Evolutionary conservation across 92 coral and sea anemone genomes (phyloP).

Genomic region (Palythoa grandiflora): DNA sequence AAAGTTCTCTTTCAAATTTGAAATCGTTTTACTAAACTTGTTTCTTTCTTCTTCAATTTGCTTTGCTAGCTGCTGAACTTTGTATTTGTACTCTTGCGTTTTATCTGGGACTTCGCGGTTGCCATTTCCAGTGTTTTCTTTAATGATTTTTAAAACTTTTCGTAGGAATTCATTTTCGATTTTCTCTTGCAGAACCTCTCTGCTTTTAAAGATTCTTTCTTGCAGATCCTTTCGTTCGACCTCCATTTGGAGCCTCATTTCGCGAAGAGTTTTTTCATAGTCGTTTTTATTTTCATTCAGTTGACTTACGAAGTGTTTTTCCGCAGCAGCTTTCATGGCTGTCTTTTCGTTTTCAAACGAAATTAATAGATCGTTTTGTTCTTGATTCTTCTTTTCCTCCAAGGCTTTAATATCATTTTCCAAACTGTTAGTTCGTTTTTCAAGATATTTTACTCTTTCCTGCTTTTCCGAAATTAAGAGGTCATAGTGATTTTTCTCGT

Average conservation of each 20-base stretch:
- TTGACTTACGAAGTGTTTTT: constrained; percentile 52
- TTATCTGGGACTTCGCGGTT: constrained; percentile 64
- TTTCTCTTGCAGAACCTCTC: constrained; percentile 68
- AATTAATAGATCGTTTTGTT: constrained; percentile 41
- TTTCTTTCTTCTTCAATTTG: constrained; percentile 51
- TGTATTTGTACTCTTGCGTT: constrained; percentile 66
- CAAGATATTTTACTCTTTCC: constrained; percentile 63
- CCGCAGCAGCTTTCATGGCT: constrained; percentile 45
- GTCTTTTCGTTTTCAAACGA: constrained; percentile 52
- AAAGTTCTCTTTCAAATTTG: constrained; percentile 57
- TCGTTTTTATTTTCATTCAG: constrained; percentile 58
- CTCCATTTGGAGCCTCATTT: constrained; percentile 63
- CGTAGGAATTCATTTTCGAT: constrained; percentile 72
- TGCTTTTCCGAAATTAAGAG: constrained; percentile 52
- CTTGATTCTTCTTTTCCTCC: constrained; percentile 44
- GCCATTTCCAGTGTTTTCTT: constrained; percentile 51
- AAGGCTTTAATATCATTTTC: constrained; percentile 53
- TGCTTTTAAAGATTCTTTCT: constrained; percentile 63
- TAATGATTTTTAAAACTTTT: constrained; percentile 32
- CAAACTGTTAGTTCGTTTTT: constrained; percentile 55
- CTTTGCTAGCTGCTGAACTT: constrained; percentile 40
- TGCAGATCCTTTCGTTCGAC: constrained; percentile 66
- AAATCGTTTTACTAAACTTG: constrained; percentile 37
- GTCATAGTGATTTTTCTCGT: constrained; percentile 28
- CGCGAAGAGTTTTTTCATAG: constrained; percentile 69